A percentile compares a stretch with the other conserved stretches of the same genome.
Evolutionary conservation across 1,140 invertebrate species (phyloP).

Genomic region (Drosophila athabasca): DNA sequence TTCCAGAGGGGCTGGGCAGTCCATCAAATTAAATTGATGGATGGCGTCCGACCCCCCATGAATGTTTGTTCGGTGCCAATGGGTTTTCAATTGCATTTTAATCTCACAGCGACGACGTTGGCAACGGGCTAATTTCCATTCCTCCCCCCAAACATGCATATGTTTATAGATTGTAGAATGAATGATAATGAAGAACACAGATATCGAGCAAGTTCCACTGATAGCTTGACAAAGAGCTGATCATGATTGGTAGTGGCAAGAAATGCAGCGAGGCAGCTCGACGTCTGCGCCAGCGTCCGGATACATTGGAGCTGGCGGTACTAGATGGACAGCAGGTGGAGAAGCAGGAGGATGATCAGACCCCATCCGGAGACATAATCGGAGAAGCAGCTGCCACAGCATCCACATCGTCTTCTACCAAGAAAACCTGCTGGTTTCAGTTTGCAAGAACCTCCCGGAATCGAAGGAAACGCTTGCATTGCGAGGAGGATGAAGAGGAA

Average conservation of each 20-base stretch:
- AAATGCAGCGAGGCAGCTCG: slow-evolving; percentile 47
- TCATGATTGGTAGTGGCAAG: slow-evolving; percentile 57
- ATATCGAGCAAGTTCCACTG: slow-evolving; percentile 11
- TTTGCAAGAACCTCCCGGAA: slow-evolving; percentile 48
- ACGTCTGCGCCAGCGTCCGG: slow-evolving; percentile 65
- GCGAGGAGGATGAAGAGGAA: slow-evolving; percentile 41
- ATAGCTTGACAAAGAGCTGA: slow-evolving; percentile 9
- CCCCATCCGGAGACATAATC: not conserved
- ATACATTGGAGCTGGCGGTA: slow-evolving; percentile 72
- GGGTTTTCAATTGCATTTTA: slow-evolving; percentile 48
- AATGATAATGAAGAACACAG: slow-evolving; percentile 9
- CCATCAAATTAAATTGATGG: slow-evolving; percentile 37
- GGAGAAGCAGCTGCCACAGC: slow-evolving; percentile 6
- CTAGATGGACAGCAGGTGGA: slow-evolving; percentile 31
- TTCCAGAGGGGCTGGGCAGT: slow-evolving; percentile 14
- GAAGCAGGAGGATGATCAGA: slow-evolving; percentile 2
- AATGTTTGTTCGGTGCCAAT: slow-evolving; percentile 34
- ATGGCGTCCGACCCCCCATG: slow-evolving; percentile 10
- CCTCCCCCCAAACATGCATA: not conserved
- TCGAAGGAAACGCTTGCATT: slow-evolving; percentile 36
- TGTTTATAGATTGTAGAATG: slow-evolving; percentile 15
- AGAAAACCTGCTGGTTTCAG: slow-evolving; percentile 57
- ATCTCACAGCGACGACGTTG: slow-evolving; percentile 19
- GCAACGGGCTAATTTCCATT: slow-evolving; percentile 27
- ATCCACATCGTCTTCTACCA: not conserved